These are phyloP conservation scores for Peromyscus aztecus DNA, from an alignment of 2,797 vertebrate genomes.

Conservation along the genomic window DNA sequence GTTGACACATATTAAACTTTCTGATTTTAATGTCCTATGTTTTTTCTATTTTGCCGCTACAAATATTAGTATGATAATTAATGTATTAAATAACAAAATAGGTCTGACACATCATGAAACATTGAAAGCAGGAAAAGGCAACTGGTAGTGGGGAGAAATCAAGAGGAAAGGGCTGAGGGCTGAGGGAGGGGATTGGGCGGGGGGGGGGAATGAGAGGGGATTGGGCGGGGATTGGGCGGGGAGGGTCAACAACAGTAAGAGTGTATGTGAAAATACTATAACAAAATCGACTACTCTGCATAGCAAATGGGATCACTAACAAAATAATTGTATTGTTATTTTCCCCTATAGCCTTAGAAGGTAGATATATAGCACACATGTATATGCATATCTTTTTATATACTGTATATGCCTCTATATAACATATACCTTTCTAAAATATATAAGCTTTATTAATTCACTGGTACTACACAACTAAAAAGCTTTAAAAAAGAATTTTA, in stretches of 20 bases:
- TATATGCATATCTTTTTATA: not conserved
- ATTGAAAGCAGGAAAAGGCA: not conserved
- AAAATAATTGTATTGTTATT: not conserved
- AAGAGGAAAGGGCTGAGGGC: not conserved
- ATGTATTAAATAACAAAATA: conserved; percentile 35
- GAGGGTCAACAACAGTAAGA: not conserved
- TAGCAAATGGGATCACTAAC: not conserved
- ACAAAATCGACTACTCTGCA: not conserved
- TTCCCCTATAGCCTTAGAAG: not conserved
- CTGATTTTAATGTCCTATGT: not conserved
- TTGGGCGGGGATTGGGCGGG: not conserved
- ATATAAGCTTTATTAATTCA: not conserved
- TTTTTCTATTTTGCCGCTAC: not conserved
- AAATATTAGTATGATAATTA: conserved; percentile 42
- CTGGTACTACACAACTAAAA: not conserved
- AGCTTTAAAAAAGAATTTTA: conserved; percentile 24
- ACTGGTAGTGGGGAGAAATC: not conserved
- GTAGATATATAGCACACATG: not conserved
- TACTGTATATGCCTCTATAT: not conserved
- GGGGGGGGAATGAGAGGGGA: no score
- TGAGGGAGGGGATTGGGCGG: not conserved
- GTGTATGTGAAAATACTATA: not conserved
- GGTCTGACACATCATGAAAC: not conserved
- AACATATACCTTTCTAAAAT: not conserved
- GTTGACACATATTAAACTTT: not conserved